Evolutionary conservation across 2,888 invertebrate species (phyloP), one percentile per base, ranked within the genome.

Genomic region (Rhogogaster chlorosoma): DNA sequence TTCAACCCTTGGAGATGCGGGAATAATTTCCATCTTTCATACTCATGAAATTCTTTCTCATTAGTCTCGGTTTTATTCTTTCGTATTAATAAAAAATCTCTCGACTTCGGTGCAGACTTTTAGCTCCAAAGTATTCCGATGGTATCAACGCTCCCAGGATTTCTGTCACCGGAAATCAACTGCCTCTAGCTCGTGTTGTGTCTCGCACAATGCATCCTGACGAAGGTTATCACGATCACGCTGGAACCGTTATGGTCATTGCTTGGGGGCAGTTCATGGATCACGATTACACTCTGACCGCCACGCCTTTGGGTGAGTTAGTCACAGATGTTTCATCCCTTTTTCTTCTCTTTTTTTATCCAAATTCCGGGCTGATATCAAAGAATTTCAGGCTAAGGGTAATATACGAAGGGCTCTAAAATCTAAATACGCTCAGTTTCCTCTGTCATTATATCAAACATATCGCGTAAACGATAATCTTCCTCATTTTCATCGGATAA

Each of bases 261-360:
- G 98, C 98, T 85, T 98, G 98, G 98, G 98, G 98, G 89, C 98
- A 98, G 94, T 98, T 98, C 94, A 98, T 98, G 96, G 98, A 98
- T 94, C 98, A 98, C 94, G 98, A 98, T 93, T 97, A 97, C 90
- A 98, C 98, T 6, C 95, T 98, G 61, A 98, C 98, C 84, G 98
- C 96, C 88, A 98, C 98, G 38, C 98, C 98, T 70, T 94, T 98
- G 87, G 98, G 98, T 98, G 94, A 94, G 94, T 53, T 45, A 94
- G 94, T 53, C 22, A n/a, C 73, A 6, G 18, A 9, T 38, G 6
- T 42, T 29, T 9, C 6, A 29, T 45, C 1, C 18, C 49, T 26
- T 45, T 9, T 22, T 22, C 9, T 73, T n/a, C n/a, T 36, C 3
- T 42, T 12, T 22, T 42, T 22, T 1, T 4, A 73, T 4, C 26